Base-by-base conservation (phyloP, 1,140 invertebrate species). In the Panagrolaimus sp. region DNA sequence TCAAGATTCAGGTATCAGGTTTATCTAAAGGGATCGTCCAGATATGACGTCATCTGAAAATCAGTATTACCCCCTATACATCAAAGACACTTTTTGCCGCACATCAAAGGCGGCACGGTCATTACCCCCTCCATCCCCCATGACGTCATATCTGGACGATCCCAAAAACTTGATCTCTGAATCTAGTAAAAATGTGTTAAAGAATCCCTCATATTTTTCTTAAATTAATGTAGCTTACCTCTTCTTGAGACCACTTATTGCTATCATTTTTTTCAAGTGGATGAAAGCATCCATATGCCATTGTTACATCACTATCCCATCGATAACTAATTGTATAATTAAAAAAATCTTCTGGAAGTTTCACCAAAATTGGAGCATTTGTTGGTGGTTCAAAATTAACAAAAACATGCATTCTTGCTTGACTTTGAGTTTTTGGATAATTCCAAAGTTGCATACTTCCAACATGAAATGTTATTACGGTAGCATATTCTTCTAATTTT, bases 281-380 rank as follows among this genome's bases (percentile, higher is more conserved):
- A 4, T 58, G 10, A 21, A 58, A 58, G 5, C 28, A 28, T 1
- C 52, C 52, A 58, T 58, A 58, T 12, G 52, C 21, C 17, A 24
- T 1, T 12, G 28, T 28, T 1, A 58, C 21, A 14, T 58, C 52
- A 58, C 52, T 17, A 21, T 58, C 52, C 52, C 21, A 12, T 58
- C 52, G 21, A 28, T 58, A 58, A 28, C 21, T 58, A 21, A 58
- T 58, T 17, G 52, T 58, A 21, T 21, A 58, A 58, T 58, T 58
- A 58, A 58, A 58, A 58, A 26, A 58, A 58, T 58, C 17, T 6
- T 21, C 14, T 17, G 52, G 52, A 21, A 58, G 17, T 0, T 12
- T 21, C 28, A 26, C 28, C 2, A 21, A 21, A 58, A 58, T 21
- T 26, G 52, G 12, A 26, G 21, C 21, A 58, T 58, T 21, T 4